Conservation (phyloP, 1,140 invertebrate species). For the Drosophila littoralis region DNA sequence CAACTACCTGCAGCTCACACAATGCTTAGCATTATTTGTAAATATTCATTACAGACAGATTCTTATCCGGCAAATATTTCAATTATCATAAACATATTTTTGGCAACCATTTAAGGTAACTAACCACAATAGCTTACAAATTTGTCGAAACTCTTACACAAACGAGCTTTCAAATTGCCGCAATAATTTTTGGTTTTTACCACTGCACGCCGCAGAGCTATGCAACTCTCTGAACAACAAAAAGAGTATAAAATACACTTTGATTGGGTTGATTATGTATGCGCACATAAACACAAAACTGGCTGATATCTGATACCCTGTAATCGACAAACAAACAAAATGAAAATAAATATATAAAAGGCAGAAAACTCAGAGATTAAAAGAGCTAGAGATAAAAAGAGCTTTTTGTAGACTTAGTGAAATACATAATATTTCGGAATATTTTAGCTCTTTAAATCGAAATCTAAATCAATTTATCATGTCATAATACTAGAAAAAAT, state of each 20-base stretch:
- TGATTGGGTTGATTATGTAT: slow-evolving; percentile 43
- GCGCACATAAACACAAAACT: slow-evolving; percentile 1
- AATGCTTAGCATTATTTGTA: too few relatives aligned
- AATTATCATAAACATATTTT: neutral
- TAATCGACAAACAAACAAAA: neutral
- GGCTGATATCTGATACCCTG: neutral
- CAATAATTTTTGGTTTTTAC: slow-evolving; percentile 43
- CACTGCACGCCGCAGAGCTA: slow-evolving; percentile 23
- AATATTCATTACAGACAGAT: too few relatives aligned
- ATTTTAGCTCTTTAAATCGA: too few relatives aligned
- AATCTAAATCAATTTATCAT: too few relatives aligned
- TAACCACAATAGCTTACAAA: slow-evolving; percentile 25
- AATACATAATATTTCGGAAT: too few relatives aligned
- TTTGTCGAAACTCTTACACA: slow-evolving; percentile 21
- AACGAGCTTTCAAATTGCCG: slow-evolving; percentile 24
- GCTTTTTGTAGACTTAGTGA: too few relatives aligned
- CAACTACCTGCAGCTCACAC: too few relatives aligned
- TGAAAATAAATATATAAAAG: neutral
- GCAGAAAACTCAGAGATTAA: neutral
- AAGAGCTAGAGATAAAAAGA: neutral
- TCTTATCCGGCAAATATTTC: neutral
- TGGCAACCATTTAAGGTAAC: slow-evolving; percentile 9
- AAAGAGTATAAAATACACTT: slow-evolving; percentile 51
- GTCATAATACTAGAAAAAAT: too few relatives aligned
- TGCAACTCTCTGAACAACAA: slow-evolving; percentile 10